phyloP scores from a whole-genome alignment of 1,140 invertebrate genomes.

The Hyposmocoma kahamanoa region DNA sequence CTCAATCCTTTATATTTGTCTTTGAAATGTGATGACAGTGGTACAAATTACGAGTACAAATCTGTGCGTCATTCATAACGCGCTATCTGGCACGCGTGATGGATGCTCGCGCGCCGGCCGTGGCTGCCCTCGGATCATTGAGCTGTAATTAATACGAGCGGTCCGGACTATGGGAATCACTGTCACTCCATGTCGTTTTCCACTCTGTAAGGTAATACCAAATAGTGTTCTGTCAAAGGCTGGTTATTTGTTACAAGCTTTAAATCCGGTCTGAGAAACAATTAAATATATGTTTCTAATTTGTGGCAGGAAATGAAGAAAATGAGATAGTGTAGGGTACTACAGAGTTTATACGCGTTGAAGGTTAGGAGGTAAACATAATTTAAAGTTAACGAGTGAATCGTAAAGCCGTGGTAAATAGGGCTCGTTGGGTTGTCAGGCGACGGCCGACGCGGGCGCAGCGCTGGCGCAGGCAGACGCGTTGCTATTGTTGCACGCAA shows the following conservation, averaged over 20 bases:
- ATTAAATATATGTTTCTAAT: constrained; percentile 18
- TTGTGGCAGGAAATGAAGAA: constrained; percentile 17
- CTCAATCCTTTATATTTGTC: constrained; percentile 72
- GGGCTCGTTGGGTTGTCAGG: too few relatives aligned
- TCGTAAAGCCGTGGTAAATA: constrained; percentile 64
- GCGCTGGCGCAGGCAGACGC: constrained; percentile 23
- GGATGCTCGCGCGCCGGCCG: constrained; percentile 47
- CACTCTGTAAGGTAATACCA: constrained; percentile 41
- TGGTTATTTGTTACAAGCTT: constrained; percentile 27
- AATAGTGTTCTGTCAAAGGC: constrained; percentile 41
- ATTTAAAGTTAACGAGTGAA: constrained; percentile 63
- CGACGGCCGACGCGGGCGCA: constrained; percentile 15
- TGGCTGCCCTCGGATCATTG: constrained; percentile 49
- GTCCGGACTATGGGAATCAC: constrained; percentile 48
- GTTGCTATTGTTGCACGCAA: constrained; percentile 66
- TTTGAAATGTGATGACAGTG: constrained; percentile 73
- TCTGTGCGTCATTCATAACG: constrained; percentile 66
- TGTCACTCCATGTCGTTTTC: constrained; percentile 53
- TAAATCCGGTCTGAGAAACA: constrained; percentile 20
- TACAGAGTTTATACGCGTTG: constrained; percentile 4
- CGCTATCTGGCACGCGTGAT: constrained; percentile 60
- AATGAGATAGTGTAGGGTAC: neutral
- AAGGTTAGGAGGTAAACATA: constrained; percentile 37
- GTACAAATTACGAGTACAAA: constrained; percentile 72
- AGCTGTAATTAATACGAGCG: constrained; percentile 61